A percentile compares a stretch with the other conserved stretches of the same genome.
Conservation (phyloP, 2,888 invertebrate genomes). For the Dysmachus trigonus region DNA sequence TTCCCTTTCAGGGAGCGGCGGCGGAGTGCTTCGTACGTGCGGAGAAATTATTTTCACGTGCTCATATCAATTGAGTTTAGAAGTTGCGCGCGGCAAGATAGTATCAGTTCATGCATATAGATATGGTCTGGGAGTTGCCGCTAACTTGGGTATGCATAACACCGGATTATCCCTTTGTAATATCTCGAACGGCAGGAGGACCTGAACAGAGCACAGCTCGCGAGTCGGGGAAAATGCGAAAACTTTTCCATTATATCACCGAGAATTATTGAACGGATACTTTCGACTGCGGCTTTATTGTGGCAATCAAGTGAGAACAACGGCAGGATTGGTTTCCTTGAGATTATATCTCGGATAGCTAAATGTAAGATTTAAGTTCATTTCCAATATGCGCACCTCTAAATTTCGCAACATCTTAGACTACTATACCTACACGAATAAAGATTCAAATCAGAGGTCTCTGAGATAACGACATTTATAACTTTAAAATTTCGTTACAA, state of each 20-base stretch:
- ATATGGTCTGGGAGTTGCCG: background rate
- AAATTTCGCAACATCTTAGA: no score
- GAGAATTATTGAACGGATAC: background rate
- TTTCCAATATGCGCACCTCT: background rate
- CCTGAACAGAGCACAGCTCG: background rate
- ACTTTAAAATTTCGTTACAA: no score
- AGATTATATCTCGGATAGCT: background rate
- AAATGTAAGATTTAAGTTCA: background rate
- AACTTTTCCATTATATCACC: slow-evolving; percentile 14
- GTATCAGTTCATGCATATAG: slow-evolving; percentile 24
- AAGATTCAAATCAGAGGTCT: no score
- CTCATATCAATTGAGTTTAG: slow-evolving; percentile 32
- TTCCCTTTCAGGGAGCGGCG: background rate
- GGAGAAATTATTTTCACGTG: slow-evolving; percentile 25
- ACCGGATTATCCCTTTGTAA: slow-evolving; percentile 18
- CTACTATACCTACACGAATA: no score
- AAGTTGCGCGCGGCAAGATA: slow-evolving; percentile 10
- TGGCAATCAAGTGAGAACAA: background rate
- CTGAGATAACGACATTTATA: no score
- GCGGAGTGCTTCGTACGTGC: background rate
- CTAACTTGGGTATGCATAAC: slow-evolving; percentile 20
- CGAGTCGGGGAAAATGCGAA: background rate
- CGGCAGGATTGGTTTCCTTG: background rate
- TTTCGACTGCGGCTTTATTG: background rate
- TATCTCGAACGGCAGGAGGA: background rate